Conservation (phyloP, 2,113 vertebrate species). For the Brienomyrus longianalis region DNA sequence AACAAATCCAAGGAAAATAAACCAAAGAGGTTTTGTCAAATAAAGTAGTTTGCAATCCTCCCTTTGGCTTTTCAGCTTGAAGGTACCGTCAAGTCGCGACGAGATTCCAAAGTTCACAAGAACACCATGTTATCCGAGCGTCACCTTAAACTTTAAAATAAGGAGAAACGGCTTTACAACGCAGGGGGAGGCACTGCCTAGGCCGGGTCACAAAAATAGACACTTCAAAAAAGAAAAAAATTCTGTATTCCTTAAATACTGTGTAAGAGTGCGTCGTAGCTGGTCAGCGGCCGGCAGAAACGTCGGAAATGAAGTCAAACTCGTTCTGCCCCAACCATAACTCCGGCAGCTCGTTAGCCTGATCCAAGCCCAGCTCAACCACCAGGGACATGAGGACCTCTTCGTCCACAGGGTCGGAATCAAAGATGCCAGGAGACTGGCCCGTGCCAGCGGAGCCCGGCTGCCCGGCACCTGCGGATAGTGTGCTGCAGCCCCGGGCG, state of each 20-base stretch:
- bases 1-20: not conserved
- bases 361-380: conserved; percentile 73
- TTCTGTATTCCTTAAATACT: conserved; percentile 5
- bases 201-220: not conserved
- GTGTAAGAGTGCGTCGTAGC: not conserved
- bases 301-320: conserved; percentile 70
- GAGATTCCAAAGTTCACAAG: not conserved
- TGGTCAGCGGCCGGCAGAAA: conserved; percentile 47
- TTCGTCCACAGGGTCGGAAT: conserved; percentile 71
- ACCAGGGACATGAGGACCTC: conserved; percentile 74
- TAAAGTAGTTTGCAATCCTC: not conserved
- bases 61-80: not conserved
- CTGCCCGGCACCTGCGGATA: conserved; percentile 30
- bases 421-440: conserved; percentile 50
- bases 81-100: not conserved
- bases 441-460: conserved; percentile 34
- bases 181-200: not conserved
- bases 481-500: conserved; percentile 40
- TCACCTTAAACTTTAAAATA: not conserved
- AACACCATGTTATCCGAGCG: not conserved
- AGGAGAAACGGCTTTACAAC: not conserved
- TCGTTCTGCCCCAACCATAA: conserved; percentile 80
- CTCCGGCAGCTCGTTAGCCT: conserved; percentile 72
- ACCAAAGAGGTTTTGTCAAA: not conserved
- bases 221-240: not conserved